Base-by-base conservation (phyloP, 1,140 invertebrate genomes). In the Drosophila nigromelanica region DNA sequence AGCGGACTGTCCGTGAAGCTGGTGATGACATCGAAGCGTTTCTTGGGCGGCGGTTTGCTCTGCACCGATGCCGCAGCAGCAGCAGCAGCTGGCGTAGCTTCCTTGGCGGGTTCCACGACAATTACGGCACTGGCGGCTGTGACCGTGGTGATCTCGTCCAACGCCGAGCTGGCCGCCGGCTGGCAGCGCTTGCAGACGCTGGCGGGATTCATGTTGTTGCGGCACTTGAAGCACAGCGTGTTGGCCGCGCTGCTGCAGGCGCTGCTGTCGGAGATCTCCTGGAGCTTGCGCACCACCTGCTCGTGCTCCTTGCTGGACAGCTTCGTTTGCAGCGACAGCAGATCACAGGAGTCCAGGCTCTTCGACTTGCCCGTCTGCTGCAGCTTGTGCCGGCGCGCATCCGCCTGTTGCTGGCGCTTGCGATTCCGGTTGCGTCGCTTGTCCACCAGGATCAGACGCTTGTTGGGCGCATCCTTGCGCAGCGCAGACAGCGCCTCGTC, bases 321-420 rank as follows among this genome's bases (percentile, higher is more conserved):
- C 43, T 87, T 92, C 14, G 77, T 78, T 50, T 90, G 91, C 58
- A 76, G 61, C 30, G 81, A 81, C 1, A 91, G 64, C 30, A 92
- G 56, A 61, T 97, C 96, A 75, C 95, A 96, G 0, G 96, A 97
- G 90, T 97, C 97, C 10, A 97, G 92, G 85, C 96, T 97, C 73
- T 95, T 95, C 0, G 96, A 97, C 89, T 97, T 97, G 0, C 96
- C 96, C 75, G 95, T 96, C 63, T 95, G 95, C 58, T 95, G 95
- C 6, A 97, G 91, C 70, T 94, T 94, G 0, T 95, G 93, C 21
- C 93, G 93, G 3, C 81, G 50, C 0, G 80, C 70, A 42, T 92
- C 86, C 56, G 90, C 51, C 64, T 83, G 80, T 47, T 90, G 78
- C 45, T 91, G 86, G 0, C 73, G 72, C 47, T 89, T 81, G n/a